Evolutionary conservation across 2,797 vertebrate genomes (phyloP), one percentile per base, ranked within the genome.

Genomic region (Threskiornis aethiopicus): DNA sequence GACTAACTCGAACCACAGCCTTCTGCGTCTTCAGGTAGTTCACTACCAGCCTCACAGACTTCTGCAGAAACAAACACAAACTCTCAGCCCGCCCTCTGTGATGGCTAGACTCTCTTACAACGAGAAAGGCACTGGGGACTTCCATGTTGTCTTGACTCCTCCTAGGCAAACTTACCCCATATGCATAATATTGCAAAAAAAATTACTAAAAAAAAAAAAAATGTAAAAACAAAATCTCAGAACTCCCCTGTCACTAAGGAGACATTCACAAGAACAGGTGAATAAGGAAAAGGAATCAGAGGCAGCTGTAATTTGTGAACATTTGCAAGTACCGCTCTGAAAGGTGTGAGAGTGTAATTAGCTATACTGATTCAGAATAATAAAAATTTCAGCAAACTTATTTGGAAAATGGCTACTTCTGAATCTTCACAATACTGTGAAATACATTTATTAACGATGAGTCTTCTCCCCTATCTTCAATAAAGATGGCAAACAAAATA

Each of bases 1-100:
- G 99, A 97, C 98, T 99, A 91, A 99, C 99, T 49, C 99, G 98
- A 77, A 99, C 98, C 77, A 99, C 99, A 2, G 99, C 98, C 97
- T 99, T 99, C 97, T 99, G 99, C 3, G 98, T 99, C 84, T 98
- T 97, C 94, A 99, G 98, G 97, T 99, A 99, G 98, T 99, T 99
- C 96, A 99, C 99, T 92, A 99, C 98, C 97, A 99, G 98, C 41
- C 99, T 99, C 77, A 99, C 98, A 0, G 99, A 99, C 97, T 99
- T 99, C 99, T 99, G 97, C 78, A 96, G 62, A 83, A 76, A 75
- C 39, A 41, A 59, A 96, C 19, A 82, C 37, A 75, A 84, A 54
- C 31, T 70, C 62, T 96, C 61, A 87, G 65, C 14, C 18, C 5
- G 39, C 31, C 18, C 64, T 55, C 24, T 1, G 0, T 28, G 24